Base-by-base conservation (phyloP, 2,888 invertebrate genomes). In the Amblyjoppa fuscipennis region DNA sequence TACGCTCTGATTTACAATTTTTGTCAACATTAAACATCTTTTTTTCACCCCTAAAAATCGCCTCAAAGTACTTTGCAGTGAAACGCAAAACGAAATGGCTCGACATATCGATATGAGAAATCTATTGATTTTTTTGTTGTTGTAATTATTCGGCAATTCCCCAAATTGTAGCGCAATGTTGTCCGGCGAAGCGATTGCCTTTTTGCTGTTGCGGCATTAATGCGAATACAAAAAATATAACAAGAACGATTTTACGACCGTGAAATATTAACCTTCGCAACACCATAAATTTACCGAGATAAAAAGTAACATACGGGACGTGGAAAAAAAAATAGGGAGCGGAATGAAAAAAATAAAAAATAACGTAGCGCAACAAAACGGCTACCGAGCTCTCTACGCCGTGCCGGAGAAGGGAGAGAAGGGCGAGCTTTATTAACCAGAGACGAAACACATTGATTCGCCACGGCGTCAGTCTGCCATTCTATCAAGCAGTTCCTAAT, bases 401-500 rank as follows among this genome's bases (percentile, higher is more conserved):
- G 49, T 51, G 28, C n/a, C 41, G 70, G 34, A 51, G 70, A 31
- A 66, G 76, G 70, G 77, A 75, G 61, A 78, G 81, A 61, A 81
- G 68, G 68, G 45, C 49, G 59, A 70, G 59, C 66, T 83, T 86
- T 83, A 87, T 86, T 86, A 86, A 87, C 84, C 83, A 41, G 82
- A 75, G 82, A 86, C 89, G 88, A 74, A 61, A 80, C 89, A 87
- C 85, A 93, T 93, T 91, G 91, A 93, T 93, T 90, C 89, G 91
- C 90, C 90, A 92, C 89, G 90, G 89, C 90, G 88, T 91, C 91
- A 90, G 90, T 25, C 88, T 84, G 90, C 83, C 59, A 86, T 83
- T 82, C 90, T 90, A 91, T 92, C 90, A 92, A 92, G 90, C 89
- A 89, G 89, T 88, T 86, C 86, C 86, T 91, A 93, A 93, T 91